Percentiles rank a stretch among this genome's conserved stretches.
Conservation (phyloP, 2,797 vertebrate genomes). For the Trachops cirrhosus region DNA sequence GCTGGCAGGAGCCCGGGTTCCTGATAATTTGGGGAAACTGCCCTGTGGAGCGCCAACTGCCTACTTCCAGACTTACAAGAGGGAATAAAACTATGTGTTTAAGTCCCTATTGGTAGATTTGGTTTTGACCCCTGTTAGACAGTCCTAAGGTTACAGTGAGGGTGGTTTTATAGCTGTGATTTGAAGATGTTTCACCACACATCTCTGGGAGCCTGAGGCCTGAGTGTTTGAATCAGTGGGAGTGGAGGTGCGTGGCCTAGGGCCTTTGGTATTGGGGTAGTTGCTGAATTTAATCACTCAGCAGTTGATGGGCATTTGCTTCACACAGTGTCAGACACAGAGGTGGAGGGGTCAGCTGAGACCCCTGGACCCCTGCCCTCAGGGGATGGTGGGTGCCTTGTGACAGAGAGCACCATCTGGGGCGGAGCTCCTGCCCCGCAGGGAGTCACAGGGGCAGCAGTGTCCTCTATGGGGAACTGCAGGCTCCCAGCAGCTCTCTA, state of each 20-base stretch:
- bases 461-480: background rate
- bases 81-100: background rate
- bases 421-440: background rate
- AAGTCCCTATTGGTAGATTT: background rate
- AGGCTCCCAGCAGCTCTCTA: background rate
- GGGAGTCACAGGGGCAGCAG: too few species aligned
- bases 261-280: background rate
- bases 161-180: background rate
- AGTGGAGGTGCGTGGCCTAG: background rate
- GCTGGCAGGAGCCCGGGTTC: background rate
- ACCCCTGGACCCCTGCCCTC: too few species aligned
- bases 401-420: background rate
- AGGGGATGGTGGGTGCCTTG: background rate
- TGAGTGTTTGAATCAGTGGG: background rate
- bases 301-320: background rate
- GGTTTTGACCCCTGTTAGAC: background rate
- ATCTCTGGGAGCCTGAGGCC: background rate
- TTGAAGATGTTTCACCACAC: background rate
- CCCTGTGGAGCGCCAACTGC: background rate
- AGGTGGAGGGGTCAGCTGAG: background rate
- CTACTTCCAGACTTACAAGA: background rate
- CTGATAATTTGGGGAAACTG: background rate
- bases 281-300: background rate
- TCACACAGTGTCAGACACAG: background rate
- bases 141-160: background rate